Base-by-base conservation (phyloP, 2,113 vertebrate genomes). In the Colaptes auratus region DNA sequence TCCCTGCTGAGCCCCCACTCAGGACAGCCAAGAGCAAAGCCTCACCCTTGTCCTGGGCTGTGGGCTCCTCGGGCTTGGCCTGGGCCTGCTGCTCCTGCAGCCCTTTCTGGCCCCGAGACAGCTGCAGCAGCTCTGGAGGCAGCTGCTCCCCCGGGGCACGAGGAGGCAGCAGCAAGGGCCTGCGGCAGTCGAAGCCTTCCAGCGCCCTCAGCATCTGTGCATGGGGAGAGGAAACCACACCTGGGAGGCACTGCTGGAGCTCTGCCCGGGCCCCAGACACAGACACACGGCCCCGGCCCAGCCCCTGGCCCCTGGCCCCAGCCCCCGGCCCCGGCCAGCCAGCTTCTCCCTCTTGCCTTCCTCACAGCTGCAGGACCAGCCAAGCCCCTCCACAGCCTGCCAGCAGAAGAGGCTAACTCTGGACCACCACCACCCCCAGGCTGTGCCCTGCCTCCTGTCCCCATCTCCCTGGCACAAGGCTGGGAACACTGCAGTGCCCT, bases 41-140 rank as follows among this genome's bases (percentile, higher is more conserved):
- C 96, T 97, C 64, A 97, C 96, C 96, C 0, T 85, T 95, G 8
- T 97, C 96, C 70, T 90, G 90, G 3, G 42, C 30, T n/a, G 78
- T 6, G 23, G 8, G 27, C 44, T 95, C 76, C 59, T 74, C 58
- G 4, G 76, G 52, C 53, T 63, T 84, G 11, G 55, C 9, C 63
- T 95, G 87, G 15, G 72, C 95, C 95, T 97, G 97, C 16, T 98
- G 90, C 19, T 97, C 97, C 71, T 93, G 92, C 11, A 67, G 82
- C 25, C 70, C 96, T 66, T 92, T 97, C 76, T 97, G 58, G 27
- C 98, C 97, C 74, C 98, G 96, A 78, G 96, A 98, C 90, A 97
- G 97, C 7, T 99, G 98, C 3, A 98, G 93, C 36, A 99, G 59
- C 88, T 99, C 99, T 4, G 76, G 58, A 10, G 98, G 98, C 53